These are phyloP conservation scores for Epistrophella euchroma DNA, from an alignment of 2,888 invertebrate species.

Conservation along the genomic window DNA sequence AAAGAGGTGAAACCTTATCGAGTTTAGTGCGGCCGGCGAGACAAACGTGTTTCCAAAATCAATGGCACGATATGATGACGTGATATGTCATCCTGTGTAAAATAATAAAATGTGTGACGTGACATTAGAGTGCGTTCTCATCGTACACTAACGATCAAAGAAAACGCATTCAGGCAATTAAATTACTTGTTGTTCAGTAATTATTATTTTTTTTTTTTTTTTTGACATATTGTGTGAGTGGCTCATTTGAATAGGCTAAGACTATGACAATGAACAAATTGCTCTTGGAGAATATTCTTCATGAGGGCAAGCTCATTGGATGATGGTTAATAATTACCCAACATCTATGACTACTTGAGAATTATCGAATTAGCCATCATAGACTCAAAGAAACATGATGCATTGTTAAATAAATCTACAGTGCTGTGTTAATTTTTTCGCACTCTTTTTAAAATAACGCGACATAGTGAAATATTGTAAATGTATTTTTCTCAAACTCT, in stretches of 20 bases:
- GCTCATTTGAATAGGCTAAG: slow-evolving; percentile 5
- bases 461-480: too few species aligned
- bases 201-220: slow-evolving; percentile 41
- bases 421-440: not conserved
- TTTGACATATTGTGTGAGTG: slow-evolving; percentile 47
- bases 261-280: slow-evolving; percentile 37
- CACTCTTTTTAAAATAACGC: too few species aligned
- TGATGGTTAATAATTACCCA: slow-evolving; percentile 69
- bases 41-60: slow-evolving; percentile 29
- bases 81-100: slow-evolving; percentile 12
- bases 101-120: not conserved
- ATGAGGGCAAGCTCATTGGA: slow-evolving; percentile 28
- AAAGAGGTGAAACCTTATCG: slow-evolving; percentile 66
- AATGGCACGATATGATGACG: slow-evolving; percentile 8
- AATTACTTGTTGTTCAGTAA: slow-evolving; percentile 62
- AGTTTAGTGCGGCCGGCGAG: not conserved
- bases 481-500: too few species aligned
- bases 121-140: slow-evolving; percentile 24
- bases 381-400: slow-evolving; percentile 30
- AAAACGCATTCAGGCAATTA: slow-evolving; percentile 55
- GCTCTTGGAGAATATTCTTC: slow-evolving; percentile 29
- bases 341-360: slow-evolving; percentile 53
- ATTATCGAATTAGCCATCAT: slow-evolving; percentile 68
- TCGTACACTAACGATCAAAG: slow-evolving; percentile 15
- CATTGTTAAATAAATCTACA: slow-evolving; percentile 51